phyloP scores from a whole-genome alignment of 2,888 invertebrate genomes.

The Crocallis elinguaria region DNA sequence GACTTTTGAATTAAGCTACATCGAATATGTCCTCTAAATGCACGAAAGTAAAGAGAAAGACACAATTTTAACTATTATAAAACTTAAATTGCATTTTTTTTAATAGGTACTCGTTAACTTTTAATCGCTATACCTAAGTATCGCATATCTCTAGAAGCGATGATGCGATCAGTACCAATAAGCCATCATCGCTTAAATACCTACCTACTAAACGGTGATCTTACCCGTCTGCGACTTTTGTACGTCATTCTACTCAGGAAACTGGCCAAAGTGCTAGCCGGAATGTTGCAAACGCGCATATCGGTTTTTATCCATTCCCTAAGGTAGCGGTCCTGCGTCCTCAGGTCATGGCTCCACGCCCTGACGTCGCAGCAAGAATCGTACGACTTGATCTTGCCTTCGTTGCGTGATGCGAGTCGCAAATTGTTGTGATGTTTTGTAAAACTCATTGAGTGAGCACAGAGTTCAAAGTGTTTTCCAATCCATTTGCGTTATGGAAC shows the following conservation, averaged over 20 bases:
- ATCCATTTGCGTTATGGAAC: constrained; percentile 49
- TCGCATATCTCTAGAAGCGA: too few species aligned
- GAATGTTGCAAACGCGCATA: constrained; percentile 66
- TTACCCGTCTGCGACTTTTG: constrained; percentile 58
- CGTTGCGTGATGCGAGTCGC: constrained; percentile 70
- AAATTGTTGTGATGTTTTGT: constrained; percentile 35
- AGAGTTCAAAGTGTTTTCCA: constrained; percentile 32
- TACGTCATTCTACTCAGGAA: constrained; percentile 64
- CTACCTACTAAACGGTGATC: too few species aligned
- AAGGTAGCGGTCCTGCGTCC: constrained; percentile 58
- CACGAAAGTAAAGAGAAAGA: too few species aligned
- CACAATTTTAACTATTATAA: too few species aligned
- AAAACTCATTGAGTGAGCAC: constrained; percentile 63
- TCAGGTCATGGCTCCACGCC: constrained; percentile 82
- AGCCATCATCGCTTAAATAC: too few species aligned
- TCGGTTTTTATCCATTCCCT: constrained; percentile 76
- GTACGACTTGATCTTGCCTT: constrained; percentile 81
- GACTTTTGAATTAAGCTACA: too few species aligned
- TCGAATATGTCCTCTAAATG: too few species aligned
- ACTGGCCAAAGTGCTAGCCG: constrained; percentile 52
- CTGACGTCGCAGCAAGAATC: constrained; percentile 81
- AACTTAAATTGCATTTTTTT: too few species aligned
- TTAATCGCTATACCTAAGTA: too few species aligned
- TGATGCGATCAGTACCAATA: too few species aligned
- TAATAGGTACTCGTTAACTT: too few species aligned